phyloP scores from a whole-genome alignment of 2,888 invertebrate species.

The Protodeltote pygarga region DNA sequence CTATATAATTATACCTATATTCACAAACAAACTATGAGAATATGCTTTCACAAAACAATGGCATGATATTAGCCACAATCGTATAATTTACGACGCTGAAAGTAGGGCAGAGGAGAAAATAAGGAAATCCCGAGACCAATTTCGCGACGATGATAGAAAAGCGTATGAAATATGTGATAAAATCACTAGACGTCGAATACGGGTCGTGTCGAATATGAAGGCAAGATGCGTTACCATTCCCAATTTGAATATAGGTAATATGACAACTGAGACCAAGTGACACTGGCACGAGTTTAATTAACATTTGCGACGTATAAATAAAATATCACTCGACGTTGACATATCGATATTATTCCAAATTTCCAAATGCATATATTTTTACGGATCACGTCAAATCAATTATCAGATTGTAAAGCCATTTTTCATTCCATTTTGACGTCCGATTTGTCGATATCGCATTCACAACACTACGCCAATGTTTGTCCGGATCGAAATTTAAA shows the following conservation, averaged over 20 bases:
- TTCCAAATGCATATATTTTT: too few species aligned
- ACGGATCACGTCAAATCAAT: conserved; percentile 2
- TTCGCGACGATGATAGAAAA: conserved; percentile 25
- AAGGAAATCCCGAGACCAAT: conserved; percentile 35
- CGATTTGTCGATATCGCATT: conserved; percentile 8
- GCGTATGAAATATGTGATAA: conserved; percentile 42
- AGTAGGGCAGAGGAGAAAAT: conserved; percentile 22
- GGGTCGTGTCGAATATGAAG: conserved; percentile 9
- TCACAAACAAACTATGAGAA: neutral
- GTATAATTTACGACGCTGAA: conserved; percentile 21
- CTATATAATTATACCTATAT: neutral
- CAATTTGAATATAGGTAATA: conserved; percentile 47
- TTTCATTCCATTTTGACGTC: conserved; percentile 8
- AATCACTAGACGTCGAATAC: conserved; percentile 20
- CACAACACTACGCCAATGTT: conserved; percentile 22
- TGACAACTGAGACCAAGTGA: conserved; percentile 40
- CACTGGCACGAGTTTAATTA: conserved; percentile 45
- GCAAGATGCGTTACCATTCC: conserved; percentile 31
- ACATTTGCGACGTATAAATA: conserved; percentile 32
- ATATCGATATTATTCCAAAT: too few species aligned
- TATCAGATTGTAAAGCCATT: conserved; percentile 3
- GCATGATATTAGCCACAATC: conserved; percentile 20
- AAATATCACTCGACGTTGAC: conserved; percentile 11
- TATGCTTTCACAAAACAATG: conserved; percentile 2
- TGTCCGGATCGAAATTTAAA: conserved; percentile 17